Conservation (phyloP, 2,888 invertebrate genomes). For the Stictocephala bisonia region DNA sequence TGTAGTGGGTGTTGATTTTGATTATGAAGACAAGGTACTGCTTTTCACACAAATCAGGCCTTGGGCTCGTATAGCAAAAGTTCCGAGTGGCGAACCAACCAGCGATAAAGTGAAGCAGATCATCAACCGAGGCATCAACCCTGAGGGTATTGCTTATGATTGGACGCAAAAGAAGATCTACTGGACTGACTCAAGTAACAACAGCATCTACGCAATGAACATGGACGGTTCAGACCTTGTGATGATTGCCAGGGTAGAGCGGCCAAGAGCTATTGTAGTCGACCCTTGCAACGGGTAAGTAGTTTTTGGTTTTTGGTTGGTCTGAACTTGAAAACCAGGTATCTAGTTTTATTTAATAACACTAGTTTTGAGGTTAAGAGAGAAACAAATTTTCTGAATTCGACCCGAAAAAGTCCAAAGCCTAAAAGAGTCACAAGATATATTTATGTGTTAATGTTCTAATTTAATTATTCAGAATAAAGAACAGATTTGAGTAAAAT, state of each 20-base stretch:
- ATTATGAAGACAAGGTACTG: slow-evolving; percentile 86
- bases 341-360: too few species aligned
- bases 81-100: slow-evolving; percentile 78
- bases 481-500: too few species aligned
- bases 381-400: too few species aligned
- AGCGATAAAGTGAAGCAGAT: slow-evolving; percentile 73
- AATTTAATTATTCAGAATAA: too few species aligned
- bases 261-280: slow-evolving; percentile 94
- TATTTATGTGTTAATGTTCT: too few species aligned
- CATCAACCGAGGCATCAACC: slow-evolving; percentile 84
- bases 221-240: slow-evolving; percentile 87
- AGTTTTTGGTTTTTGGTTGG: too few species aligned
- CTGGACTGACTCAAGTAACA: slow-evolving; percentile 97
- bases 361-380: too few species aligned
- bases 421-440: too few species aligned
- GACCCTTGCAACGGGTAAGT: slow-evolving; percentile 91
- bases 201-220: slow-evolving; percentile 95
- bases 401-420: too few species aligned
- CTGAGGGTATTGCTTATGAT: slow-evolving; percentile 95
- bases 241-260: slow-evolving; percentile 92
- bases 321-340: too few species aligned
- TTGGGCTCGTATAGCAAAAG: slow-evolving; percentile 88
- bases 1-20: slow-evolving; percentile 96
- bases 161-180: slow-evolving; percentile 98
- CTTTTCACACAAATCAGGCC: slow-evolving; percentile 95